phyloP scores from a whole-genome alignment of 30 jellyfish, hydroid and myxozoan genomes.

The Catostylus mosaicus region DNA sequence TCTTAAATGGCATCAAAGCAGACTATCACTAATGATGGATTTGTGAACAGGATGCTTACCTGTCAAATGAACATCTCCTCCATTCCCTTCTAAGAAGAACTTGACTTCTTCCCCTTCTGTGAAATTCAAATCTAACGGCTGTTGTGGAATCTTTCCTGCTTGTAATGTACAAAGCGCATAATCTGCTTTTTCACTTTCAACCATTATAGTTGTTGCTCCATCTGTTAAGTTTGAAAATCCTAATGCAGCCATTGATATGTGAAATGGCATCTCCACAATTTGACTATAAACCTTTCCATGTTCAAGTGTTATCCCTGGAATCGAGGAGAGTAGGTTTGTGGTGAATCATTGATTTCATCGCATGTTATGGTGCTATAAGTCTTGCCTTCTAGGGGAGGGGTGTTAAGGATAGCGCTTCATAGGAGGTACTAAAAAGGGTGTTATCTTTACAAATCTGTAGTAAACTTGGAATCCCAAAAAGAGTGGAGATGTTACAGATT shows the following conservation, averaged over 20 bases:
- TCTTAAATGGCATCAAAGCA: too few species aligned
- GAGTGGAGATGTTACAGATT: too few species aligned
- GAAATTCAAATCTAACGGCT: slow-evolving; percentile 79
- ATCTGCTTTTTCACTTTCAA: slow-evolving; percentile 76
- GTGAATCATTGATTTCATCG: background rate
- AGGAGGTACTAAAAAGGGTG: too few species aligned
- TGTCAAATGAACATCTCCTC: slow-evolving; percentile 93
- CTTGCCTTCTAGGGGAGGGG: too few species aligned
- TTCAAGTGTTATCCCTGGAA: slow-evolving; percentile 84
- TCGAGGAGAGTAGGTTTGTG: background rate
- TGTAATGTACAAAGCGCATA: slow-evolving; percentile 91
- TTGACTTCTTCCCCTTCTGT: slow-evolving; percentile 97
- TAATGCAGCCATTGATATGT: slow-evolving; percentile 95
- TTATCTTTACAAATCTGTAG: too few species aligned
- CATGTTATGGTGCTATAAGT: background rate
- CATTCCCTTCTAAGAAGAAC: slow-evolving; percentile 83
- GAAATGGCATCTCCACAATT: slow-evolving; percentile 90
- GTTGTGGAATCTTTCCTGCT: slow-evolving; percentile 88
- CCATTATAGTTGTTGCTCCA: slow-evolving; percentile 86
- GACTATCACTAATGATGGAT: too few species aligned
- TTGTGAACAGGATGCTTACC: too few species aligned
- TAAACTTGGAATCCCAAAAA: too few species aligned
- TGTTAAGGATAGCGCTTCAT: too few species aligned
- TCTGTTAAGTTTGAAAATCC: slow-evolving; percentile 69
- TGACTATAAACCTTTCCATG: slow-evolving; percentile 92